Evolutionary conservation across 2,888 invertebrate genomes (phyloP).

Genomic region (Aphidius colemani): DNA sequence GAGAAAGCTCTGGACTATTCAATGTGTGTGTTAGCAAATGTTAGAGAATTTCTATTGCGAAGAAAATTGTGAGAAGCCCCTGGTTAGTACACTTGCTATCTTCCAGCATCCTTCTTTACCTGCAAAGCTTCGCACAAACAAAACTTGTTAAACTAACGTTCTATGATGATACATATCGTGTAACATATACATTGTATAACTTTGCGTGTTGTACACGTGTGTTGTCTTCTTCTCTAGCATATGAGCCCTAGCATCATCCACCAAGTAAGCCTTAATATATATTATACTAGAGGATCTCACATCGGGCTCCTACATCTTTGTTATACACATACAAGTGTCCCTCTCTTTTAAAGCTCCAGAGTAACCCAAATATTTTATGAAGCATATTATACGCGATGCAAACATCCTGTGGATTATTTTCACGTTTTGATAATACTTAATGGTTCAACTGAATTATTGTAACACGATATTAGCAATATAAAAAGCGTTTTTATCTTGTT

Average conservation of each 20-base stretch:
- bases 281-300: slow-evolving; percentile 18
- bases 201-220: slow-evolving; percentile 13
- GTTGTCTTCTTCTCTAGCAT: slow-evolving; percentile 10
- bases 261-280: slow-evolving; percentile 18
- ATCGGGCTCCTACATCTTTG: slow-evolving; percentile 44
- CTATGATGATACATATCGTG: too few species aligned
- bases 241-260: slow-evolving; percentile 9
- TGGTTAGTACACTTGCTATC: slow-evolving; percentile 1
- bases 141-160: neutral
- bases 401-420: slow-evolving; percentile 17
- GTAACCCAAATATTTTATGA: slow-evolving; percentile 41
- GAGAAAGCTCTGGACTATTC: neutral
- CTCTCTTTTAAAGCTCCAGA: slow-evolving; percentile 30
- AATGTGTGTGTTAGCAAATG: neutral
- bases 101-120: slow-evolving; percentile 17
- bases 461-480: slow-evolving; percentile 7
- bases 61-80: slow-evolving; percentile 3
- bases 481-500: slow-evolving; percentile 2
- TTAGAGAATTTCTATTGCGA: slow-evolving; percentile 6
- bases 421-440: slow-evolving; percentile 4
- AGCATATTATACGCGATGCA: slow-evolving; percentile 11
- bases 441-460: slow-evolving; percentile 6
- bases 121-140: slow-evolving; percentile 1
- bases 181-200: neutral
- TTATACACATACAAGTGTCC: slow-evolving; percentile 32